Percentiles rank a stretch among this genome's conserved stretches.
phyloP scores from a whole-genome alignment of 2,888 invertebrate species.

The Scaptomyza caliginosa region DNA sequence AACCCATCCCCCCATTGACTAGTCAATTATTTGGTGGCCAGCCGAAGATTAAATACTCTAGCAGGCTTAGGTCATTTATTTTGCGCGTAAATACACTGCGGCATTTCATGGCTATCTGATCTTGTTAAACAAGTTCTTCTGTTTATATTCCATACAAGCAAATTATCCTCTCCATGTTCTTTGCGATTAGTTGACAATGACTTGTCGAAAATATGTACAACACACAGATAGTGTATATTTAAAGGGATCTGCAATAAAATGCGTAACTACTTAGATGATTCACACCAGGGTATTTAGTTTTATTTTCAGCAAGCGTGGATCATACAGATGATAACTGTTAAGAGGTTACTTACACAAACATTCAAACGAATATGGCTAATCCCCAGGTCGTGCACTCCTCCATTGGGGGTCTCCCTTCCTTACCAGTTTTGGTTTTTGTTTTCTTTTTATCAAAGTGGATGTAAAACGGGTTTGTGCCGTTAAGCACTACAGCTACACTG shows the following conservation, averaged over 20 bases:
- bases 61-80: background rate
- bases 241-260: background rate
- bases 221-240: background rate
- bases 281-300: background rate
- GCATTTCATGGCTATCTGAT: background rate
- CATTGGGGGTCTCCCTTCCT: background rate
- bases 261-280: background rate
- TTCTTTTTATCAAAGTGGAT: background rate
- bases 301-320: background rate
- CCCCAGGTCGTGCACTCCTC: background rate
- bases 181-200: background rate
- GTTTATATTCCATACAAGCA: background rate
- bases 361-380: background rate
- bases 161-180: background rate
- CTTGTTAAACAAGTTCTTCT: background rate
- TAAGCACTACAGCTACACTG: background rate
- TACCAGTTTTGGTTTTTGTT: background rate
- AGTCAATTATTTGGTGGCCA: background rate
- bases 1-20: background rate
- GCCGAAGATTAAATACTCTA: background rate
- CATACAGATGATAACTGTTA: background rate
- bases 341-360: background rate
- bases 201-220: background rate
- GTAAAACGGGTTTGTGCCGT: slow-evolving; percentile 4
- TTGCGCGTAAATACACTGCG: background rate